phyloP scores from a whole-genome alignment of 2,888 invertebrate genomes.

The Polyommatus iphigenia region DNA sequence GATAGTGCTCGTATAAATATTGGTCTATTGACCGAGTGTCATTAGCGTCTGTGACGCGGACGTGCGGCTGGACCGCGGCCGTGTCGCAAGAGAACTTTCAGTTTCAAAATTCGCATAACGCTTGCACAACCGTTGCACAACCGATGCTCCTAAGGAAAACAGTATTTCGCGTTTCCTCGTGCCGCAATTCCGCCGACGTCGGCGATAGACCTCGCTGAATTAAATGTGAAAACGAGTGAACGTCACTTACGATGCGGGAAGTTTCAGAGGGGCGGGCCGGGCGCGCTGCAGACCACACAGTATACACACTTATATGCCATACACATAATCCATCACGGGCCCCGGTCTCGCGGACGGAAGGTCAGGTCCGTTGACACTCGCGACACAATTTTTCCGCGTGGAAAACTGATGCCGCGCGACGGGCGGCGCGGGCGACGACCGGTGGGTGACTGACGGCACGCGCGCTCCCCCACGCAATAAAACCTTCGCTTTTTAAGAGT shows the following conservation, averaged over 20 bases:
- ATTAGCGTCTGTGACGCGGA: constrained; percentile 54
- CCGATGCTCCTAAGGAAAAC: constrained; percentile 35
- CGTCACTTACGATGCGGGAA: constrained; percentile 48
- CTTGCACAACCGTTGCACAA: constrained; percentile 45
- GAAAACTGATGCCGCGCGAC: constrained; percentile 75
- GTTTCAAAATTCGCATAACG: constrained; percentile 51
- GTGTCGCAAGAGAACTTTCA: constrained; percentile 52
- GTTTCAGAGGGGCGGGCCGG: constrained; percentile 62
- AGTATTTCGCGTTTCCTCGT: constrained; percentile 34
- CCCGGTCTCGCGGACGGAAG: constrained; percentile 40
- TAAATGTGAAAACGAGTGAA: constrained; percentile 28
- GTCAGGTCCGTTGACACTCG: constrained; percentile 52
- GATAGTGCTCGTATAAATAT: not conserved
- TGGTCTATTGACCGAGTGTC: constrained; percentile 38
- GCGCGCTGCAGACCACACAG: constrained; percentile 65
- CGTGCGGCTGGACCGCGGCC: constrained; percentile 34
- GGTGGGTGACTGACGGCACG: constrained; percentile 63
- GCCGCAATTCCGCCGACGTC: constrained; percentile 28
- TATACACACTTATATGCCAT: constrained; percentile 66
- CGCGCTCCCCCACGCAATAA: constrained; percentile 63
- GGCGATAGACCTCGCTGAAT: constrained; percentile 14
- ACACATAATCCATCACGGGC: constrained; percentile 71
- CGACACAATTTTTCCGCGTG: constrained; percentile 74
- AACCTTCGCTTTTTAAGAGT: constrained; percentile 71
- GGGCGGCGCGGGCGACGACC: constrained; percentile 70